Evolutionary conservation across 2,888 invertebrate genomes (phyloP), one percentile per base, ranked within the genome.

Genomic region (Tanaodytes sp.): DNA sequence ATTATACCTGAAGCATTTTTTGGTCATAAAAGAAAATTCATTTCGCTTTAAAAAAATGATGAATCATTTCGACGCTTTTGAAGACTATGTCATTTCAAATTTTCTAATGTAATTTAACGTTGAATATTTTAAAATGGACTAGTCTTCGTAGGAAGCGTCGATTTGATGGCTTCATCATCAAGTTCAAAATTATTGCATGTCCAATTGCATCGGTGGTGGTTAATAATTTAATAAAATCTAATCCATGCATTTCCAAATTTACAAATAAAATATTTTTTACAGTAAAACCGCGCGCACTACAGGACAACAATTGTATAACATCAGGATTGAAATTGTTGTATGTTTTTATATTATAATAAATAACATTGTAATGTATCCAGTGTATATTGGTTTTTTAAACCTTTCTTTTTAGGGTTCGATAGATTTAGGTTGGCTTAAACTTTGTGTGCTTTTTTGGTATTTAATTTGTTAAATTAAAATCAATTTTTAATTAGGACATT

Each of bases 321-420:
- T 18, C 54, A 14, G 45, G 40, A 45, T 42, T 19, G 2, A 45
- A 45, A 43, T 15, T 12, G 33, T 30, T 45, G 55, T 45, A 55
- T 55, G 52, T 52, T 52, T 39, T 52, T 52, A 27, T 52, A 39
- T 52, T 52, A 52, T 23, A 52, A 52, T 39, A 52, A 52, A 40
- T 52, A 20, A 19, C 39, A 18, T 12, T 52, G 11, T 52, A 30
- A 52, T 12, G 5, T 33, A 18, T 48, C n/a, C n/a, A n/a, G n/a
- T n/a, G n/a, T n/a, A n/a, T n/a, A n/a, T n/a, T n/a, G n/a, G n/a
- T n/a, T n/a, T n/a, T n/a, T n/a, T n/a, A n/a, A n/a, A 2, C 14
- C 16, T 11, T n/a, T 33, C 8, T 33, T 33, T 33, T 33, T 33
- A 33, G 3, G 5, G n/a, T 33, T 33, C 12, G 27, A 27, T 9